A percentile compares a stretch with the other conserved stretches of the same genome.
These are phyloP conservation scores for Ranitomeya variabilis DNA, from an alignment of 2,113 vertebrate genomes.

Conservation along the genomic window DNA sequence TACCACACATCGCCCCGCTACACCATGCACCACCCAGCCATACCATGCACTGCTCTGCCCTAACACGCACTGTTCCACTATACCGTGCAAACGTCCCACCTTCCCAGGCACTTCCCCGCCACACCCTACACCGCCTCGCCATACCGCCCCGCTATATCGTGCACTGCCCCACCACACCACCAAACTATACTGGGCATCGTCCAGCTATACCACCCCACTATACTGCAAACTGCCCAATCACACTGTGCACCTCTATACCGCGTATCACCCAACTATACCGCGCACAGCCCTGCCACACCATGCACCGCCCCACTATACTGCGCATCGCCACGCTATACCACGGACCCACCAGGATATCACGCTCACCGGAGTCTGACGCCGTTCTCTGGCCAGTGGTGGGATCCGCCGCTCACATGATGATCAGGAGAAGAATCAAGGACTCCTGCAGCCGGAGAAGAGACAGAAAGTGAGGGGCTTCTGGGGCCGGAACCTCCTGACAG, in stretches of 20 bases:
- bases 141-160: too few relatives aligned
- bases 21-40: background rate
- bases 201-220: background rate
- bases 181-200: background rate
- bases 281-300: background rate
- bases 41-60: too few relatives aligned
- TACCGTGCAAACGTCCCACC: too few relatives aligned
- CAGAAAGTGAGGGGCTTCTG: background rate
- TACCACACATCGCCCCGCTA: background rate
- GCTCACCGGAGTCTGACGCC: slow-evolving; percentile 28
- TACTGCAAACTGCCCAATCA: background rate
- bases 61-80: too few relatives aligned
- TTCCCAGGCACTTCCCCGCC: too few relatives aligned
- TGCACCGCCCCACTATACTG: too few relatives aligned
- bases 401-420: background rate
- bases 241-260: background rate
- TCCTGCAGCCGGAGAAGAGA: background rate
- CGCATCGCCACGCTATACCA: too few relatives aligned
- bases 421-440: background rate
- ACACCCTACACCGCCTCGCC: too few relatives aligned
- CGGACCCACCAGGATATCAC: too few relatives aligned
- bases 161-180: background rate
- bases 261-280: background rate
- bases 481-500: background rate
- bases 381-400: slow-evolving; percentile 24